These are phyloP conservation scores for Ahaetulla prasina DNA, from an alignment of 2,113 vertebrate genomes.

Conservation along the genomic window DNA sequence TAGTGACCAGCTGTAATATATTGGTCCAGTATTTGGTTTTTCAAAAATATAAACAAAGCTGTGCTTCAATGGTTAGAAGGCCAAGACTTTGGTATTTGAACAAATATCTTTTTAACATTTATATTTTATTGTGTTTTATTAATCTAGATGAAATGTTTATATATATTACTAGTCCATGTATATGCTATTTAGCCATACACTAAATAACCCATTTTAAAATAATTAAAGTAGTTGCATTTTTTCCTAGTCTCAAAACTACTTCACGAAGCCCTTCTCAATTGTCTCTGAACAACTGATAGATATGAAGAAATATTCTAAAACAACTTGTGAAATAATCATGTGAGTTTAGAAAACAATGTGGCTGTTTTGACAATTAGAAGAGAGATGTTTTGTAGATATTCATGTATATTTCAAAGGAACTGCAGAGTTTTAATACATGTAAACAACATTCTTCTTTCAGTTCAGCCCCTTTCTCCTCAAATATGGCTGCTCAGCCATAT, in stretches of 20 bases:
- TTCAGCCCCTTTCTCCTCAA: neutral
- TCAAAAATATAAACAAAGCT: neutral
- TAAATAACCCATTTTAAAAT: neutral
- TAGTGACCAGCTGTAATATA: neutral
- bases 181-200: neutral
- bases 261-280: neutral
- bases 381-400: neutral
- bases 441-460: fast-evolving
- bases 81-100: neutral
- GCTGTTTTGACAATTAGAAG: neutral
- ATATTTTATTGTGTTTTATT: neutral
- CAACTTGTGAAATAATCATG: neutral
- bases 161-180: neutral
- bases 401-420: neutral
- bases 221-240: neutral
- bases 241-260: neutral
- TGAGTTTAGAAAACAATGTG: neutral
- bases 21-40: neutral
- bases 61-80: neutral
- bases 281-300: neutral
- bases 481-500: neutral
- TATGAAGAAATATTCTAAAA: neutral
- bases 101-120: neutral
- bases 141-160: neutral
- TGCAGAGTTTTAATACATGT: neutral